Conservation (phyloP, 2,797 vertebrate species). For the Pipistrellus kuhlii region DNA sequence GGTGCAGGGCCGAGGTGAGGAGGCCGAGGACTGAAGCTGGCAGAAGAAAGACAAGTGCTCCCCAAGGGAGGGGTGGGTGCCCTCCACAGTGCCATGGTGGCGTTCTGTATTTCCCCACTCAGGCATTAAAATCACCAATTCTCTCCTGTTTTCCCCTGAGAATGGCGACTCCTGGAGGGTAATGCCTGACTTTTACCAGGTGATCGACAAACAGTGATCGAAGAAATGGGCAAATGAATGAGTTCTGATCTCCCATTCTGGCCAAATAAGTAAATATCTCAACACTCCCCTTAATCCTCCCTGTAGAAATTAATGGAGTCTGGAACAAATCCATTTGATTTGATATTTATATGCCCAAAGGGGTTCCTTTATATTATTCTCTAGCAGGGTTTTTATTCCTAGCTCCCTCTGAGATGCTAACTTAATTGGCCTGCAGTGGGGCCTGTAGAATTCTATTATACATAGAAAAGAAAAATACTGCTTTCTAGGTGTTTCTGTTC, state of each 20-base stretch:
- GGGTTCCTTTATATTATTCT: not conserved
- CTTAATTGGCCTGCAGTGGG: not conserved
- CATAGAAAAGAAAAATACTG: not conserved
- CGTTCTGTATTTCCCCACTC: not conserved
- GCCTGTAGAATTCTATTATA: not conserved
- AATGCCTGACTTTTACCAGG: not conserved
- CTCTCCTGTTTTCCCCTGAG: not conserved
- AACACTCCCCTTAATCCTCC: not conserved
- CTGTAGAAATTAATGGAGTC: not conserved
- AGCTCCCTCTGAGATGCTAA: constrained; percentile 29
- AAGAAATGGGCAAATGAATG: not conserved
- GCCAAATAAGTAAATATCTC: not conserved
- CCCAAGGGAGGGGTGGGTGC: fast-evolving
- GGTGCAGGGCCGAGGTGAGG: not conserved
- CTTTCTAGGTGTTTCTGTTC: not conserved
- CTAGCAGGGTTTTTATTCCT: constrained; percentile 2
- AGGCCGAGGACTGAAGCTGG: not conserved
- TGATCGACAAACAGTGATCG: not conserved
- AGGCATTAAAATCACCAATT: not conserved
- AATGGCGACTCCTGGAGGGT: not conserved
- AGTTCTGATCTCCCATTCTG: not conserved
- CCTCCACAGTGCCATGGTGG: not conserved
- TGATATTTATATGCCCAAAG: not conserved
- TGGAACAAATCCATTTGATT: constrained; percentile 13
- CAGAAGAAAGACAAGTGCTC: not conserved